A percentile compares a stretch with the other conserved stretches of the same genome.
These are phyloP conservation scores for Drosophila monieri DNA, from an alignment of 2,888 invertebrate genomes.

Conservation along the genomic window DNA sequence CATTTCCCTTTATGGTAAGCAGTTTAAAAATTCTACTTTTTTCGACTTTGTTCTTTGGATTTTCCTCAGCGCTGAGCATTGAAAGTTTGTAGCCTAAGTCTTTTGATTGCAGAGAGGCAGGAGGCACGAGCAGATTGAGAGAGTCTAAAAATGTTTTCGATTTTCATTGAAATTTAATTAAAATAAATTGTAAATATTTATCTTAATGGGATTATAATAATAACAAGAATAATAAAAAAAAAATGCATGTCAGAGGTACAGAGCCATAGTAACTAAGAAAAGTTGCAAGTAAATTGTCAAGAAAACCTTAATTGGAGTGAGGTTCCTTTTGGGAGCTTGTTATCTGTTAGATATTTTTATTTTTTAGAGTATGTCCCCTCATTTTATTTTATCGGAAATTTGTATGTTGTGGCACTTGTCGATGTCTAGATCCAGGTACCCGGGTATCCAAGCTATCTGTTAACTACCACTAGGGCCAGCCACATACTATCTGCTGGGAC, in stretches of 20 bases:
- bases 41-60: not conserved
- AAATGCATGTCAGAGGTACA: no score
- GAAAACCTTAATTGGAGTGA: no score
- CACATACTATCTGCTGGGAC: slow-evolving; percentile 13
- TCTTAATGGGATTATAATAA: no score
- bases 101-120: slow-evolving; percentile 56
- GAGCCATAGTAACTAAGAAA: no score
- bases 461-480: not conserved
- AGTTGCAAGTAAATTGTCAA: no score
- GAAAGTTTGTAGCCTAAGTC: slow-evolving; percentile 66
- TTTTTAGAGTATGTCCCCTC: not conserved
- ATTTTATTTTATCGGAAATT: not conserved
- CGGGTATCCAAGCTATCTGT: not conserved
- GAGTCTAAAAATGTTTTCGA: not conserved
- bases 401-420: not conserved
- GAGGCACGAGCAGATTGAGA: not conserved
- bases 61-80: not conserved
- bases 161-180: not conserved
- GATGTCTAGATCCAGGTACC: not conserved
- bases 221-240: no score
- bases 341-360: no score
- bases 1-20: slow-evolving; percentile 22
- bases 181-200: not conserved
- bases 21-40: not conserved
- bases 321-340: no score